Base-by-base conservation (phyloP, 2,888 invertebrate species). In the Drosophila glabriapex region DNA sequence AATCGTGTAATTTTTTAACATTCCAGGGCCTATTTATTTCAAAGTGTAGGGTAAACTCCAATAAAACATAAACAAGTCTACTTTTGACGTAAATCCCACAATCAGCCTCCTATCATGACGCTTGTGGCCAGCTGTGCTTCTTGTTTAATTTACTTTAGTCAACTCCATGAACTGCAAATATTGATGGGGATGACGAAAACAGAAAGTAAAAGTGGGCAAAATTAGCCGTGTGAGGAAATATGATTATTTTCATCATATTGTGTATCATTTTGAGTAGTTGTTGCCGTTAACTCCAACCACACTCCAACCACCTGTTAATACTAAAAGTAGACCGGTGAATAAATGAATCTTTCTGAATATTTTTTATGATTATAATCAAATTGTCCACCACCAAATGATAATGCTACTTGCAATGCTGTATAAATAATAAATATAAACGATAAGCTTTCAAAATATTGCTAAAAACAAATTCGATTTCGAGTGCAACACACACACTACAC, bases 381-480 rank as follows among this genome's bases (percentile, higher is more conserved):
- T 78, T 78, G 61, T 65, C 49, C 60, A 58, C 39, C 61, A 54
- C 76, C 55, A 67, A 67, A 35, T 66, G 89, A 90, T 90, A 88
- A 35, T 16, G 35, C 35, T 35, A 35, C 35, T 53, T 33, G 75
- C 53, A 73, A 73, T 76, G 78, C 56, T 68, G 75, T 72, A 78
- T 82, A 76, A 82, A 86, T 90, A 90, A 90, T 76, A 70, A 68
- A 80, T 37, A 46, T 16, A 53, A 22, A 22, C 10, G 39, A 58
- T 58, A 58, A 41, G 29, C 56, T 39, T 16, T 39, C 39, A 41
- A 56, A 67, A 59, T 55, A 76, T 65, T 78, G 58, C 66, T 52
- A 58, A 64, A 58, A 80, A 71, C 52, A 62, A 63, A 78, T 68
- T 62, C 54, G 16, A 29, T 60, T 41, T 68, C 49, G 35, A 76